A percentile compares a stretch with the other conserved stretches of the same genome.
phyloP scores from a whole-genome alignment of 2,888 invertebrate species.

The Scaptodrosophila latifasciaeformis region DNA sequence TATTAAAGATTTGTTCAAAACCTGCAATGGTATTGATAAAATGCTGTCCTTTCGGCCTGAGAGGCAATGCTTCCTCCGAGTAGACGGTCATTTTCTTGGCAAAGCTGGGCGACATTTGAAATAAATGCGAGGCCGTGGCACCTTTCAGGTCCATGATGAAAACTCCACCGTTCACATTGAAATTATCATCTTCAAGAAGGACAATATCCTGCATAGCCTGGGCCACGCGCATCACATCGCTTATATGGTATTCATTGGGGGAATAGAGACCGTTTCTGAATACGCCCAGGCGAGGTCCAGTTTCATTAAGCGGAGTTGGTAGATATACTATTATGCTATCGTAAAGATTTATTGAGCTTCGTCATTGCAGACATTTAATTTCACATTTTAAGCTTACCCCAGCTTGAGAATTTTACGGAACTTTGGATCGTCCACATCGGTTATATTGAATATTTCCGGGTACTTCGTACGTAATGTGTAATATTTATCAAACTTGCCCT shows the following conservation, averaged over 20 bases:
- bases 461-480: slow-evolving; percentile 77
- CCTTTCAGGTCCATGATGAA: slow-evolving; percentile 78
- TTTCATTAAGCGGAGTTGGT: slow-evolving; percentile 71
- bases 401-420: slow-evolving; percentile 41
- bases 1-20: slow-evolving; percentile 78
- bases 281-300: slow-evolving; percentile 76
- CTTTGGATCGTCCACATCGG: slow-evolving; percentile 71
- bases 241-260: slow-evolving; percentile 75
- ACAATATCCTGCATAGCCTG: slow-evolving; percentile 79
- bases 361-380: slow-evolving; percentile 24
- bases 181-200: slow-evolving; percentile 80
- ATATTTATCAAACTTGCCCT: slow-evolving; percentile 78
- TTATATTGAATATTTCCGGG: slow-evolving; percentile 77
- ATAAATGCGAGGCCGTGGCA: slow-evolving; percentile 77
- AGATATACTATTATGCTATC: slow-evolving; percentile 58
- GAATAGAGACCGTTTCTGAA: slow-evolving; percentile 76
- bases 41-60: slow-evolving; percentile 78
- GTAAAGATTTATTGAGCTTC: too few relatives aligned
- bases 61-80: slow-evolving; percentile 79
- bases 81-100: slow-evolving; percentile 78
- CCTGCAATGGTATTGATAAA: slow-evolving; percentile 78
- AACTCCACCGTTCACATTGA: slow-evolving; percentile 76
- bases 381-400: slow-evolving; percentile 51
- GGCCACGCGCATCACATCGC: slow-evolving; percentile 77
- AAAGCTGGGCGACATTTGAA: slow-evolving; percentile 78